A percentile compares a stretch with the other conserved stretches of the same genome.
Conservation (phyloP, 2,888 invertebrate species). For the Alloscopus bannaensis region DNA sequence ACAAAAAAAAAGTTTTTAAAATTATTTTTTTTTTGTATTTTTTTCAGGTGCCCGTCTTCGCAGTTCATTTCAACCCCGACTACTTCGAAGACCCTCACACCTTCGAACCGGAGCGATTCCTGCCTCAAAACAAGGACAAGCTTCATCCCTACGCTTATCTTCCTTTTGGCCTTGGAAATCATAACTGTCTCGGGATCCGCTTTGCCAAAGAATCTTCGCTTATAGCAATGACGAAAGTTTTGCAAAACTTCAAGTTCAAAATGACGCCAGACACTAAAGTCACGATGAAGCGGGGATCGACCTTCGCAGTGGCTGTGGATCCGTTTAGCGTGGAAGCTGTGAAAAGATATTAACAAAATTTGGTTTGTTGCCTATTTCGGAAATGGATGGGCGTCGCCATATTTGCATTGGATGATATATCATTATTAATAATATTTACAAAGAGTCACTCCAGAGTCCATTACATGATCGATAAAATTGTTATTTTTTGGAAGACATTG, state of each 20-base stretch:
- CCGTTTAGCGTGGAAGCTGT: conserved; percentile 44
- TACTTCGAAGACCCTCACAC: conserved; percentile 49
- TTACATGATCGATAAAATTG: too few species aligned
- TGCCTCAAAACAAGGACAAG: conserved; percentile 65
- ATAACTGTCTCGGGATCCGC: conserved; percentile 66
- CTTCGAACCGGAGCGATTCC: conserved; percentile 66
- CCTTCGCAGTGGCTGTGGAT: conserved; percentile 41
- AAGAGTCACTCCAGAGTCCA: too few species aligned
- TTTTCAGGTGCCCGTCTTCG: conserved; percentile 59
- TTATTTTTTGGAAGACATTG: too few species aligned
- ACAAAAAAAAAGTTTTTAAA: too few species aligned
- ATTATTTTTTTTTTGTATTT: too few species aligned
- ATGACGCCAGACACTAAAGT: conserved; percentile 44
- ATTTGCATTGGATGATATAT: too few species aligned
- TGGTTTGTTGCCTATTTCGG: too few species aligned
- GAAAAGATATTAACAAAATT: conserved; percentile 22
- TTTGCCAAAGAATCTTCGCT: conserved; percentile 65
- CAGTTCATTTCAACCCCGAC: conserved; percentile 62
- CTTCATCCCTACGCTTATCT: conserved; percentile 63
- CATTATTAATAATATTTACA: too few species aligned
- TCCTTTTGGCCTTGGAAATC: conserved; percentile 65
- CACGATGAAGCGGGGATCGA: conserved; percentile 43
- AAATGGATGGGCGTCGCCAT: too few species aligned
- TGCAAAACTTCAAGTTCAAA: conserved; percentile 63
- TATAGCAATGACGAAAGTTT: conserved; percentile 54